Evolutionary conservation across 2,888 invertebrate genomes (phyloP).

Genomic region (Cryptocephalus primarius): DNA sequence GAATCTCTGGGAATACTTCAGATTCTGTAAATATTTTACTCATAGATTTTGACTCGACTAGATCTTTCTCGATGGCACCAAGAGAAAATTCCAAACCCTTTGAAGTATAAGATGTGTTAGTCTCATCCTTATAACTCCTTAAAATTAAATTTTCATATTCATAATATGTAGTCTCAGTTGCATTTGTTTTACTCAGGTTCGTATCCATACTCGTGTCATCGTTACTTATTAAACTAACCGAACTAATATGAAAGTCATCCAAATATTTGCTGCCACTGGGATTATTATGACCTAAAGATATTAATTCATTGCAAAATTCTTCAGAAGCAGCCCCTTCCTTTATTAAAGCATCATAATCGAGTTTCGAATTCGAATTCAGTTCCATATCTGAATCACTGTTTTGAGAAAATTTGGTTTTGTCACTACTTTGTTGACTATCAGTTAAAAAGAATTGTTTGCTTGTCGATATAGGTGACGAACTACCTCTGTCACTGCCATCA

Average conservation of each 20-base stretch:
- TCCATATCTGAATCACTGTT: conserved; percentile 38
- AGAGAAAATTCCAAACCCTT: neutral
- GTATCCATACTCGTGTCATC: conserved; percentile 5
- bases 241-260: conserved; percentile 50
- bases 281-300: conserved; percentile 45
- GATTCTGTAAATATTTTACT: conserved; percentile 10
- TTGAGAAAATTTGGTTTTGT: conserved; percentile 19
- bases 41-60: conserved; percentile 2
- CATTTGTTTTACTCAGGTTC: neutral
- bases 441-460: neutral
- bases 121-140: conserved; percentile 8
- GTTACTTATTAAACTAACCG: conserved; percentile 23
- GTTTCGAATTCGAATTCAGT: conserved; percentile 21
- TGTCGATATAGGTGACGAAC: conserved; percentile 1
- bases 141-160: conserved; percentile 32
- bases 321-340: conserved; percentile 67
- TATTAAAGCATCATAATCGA: conserved; percentile 29
- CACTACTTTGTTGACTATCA: conserved; percentile 4
- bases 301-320: conserved; percentile 58
- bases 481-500: conserved; percentile 13
- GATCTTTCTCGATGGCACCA: neutral
- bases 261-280: conserved; percentile 60
- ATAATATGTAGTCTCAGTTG: conserved; percentile 12
- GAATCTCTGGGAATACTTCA: conserved; percentile 24
- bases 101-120: neutral